Evolutionary conservation across 2,113 vertebrate species (phyloP).

Genomic region (Otocyon megalotis): DNA sequence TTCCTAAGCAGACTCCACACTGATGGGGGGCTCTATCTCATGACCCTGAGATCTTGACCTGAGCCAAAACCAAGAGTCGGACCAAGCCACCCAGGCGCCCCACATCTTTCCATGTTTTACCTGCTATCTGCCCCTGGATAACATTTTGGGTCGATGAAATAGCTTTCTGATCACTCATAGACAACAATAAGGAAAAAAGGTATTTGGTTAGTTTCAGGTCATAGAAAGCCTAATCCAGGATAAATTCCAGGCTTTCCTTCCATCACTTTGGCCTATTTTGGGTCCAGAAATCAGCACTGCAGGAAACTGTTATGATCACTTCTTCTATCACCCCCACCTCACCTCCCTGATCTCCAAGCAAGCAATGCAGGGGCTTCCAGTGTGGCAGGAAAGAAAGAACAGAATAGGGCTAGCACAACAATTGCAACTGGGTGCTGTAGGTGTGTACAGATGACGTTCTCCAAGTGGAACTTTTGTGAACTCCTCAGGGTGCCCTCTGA

Average conservation of each 20-base stretch:
- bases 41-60: too few species aligned
- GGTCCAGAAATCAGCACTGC: not conserved
- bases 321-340: too few species aligned
- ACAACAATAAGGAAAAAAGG: not conserved
- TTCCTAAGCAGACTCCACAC: not conserved
- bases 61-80: not conserved
- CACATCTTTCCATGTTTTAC: not conserved
- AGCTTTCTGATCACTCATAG: not conserved
- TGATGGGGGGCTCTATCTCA: not conserved
- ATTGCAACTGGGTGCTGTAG: too few species aligned
- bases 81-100: not conserved
- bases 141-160: not conserved
- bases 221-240: not conserved
- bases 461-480: fast-evolving
- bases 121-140: not conserved
- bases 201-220: not conserved
- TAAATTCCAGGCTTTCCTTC: not conserved
- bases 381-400: not conserved
- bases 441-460: not conserved
- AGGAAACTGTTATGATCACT: not conserved
- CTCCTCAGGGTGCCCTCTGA: not conserved
- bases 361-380: not conserved
- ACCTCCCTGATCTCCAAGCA: not conserved
- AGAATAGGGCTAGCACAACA: fast-evolving
- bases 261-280: not conserved